Conservation (phyloP, 2,888 invertebrate species). For the Drosophila leonis region DNA sequence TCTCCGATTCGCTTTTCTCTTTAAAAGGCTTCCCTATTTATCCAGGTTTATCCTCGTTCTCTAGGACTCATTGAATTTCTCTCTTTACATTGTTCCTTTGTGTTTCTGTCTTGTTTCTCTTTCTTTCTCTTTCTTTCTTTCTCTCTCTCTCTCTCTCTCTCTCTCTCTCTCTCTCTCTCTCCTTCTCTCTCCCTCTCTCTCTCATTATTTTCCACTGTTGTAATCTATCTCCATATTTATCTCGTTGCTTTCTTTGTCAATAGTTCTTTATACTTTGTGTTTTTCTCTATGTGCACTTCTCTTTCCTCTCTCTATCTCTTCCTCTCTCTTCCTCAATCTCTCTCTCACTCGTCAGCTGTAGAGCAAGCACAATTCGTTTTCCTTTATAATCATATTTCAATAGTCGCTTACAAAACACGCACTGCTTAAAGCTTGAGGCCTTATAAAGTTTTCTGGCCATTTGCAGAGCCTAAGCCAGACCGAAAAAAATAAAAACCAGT, state of each 20-base stretch:
- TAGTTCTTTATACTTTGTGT: not conserved
- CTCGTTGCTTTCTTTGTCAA: not conserved
- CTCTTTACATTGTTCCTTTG: too few species aligned
- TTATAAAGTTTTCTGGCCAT: conserved; percentile 36
- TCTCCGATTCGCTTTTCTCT: too few species aligned
- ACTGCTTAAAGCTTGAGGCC: conserved; percentile 19
- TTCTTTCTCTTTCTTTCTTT: too few species aligned
- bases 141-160: too few species aligned
- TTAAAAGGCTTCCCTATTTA: too few species aligned
- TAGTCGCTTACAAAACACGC: conserved; percentile 34
- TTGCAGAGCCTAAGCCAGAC: conserved; percentile 16
- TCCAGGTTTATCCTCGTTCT: too few species aligned
- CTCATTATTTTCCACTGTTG: not conserved
- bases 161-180: not conserved
- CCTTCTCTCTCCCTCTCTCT: not conserved
- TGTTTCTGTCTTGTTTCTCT: too few species aligned
- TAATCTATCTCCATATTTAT: not conserved
- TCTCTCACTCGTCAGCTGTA: not conserved
- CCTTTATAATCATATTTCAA: not conserved
- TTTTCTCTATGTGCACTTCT: not conserved
- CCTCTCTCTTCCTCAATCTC: not conserved
- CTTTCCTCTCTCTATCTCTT: not conserved
- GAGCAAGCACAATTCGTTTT: not conserved
- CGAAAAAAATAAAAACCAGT: conserved; percentile 44
- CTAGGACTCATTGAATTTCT: too few species aligned